phyloP scores from a whole-genome alignment of 2,113 vertebrate genomes.

The Boulengeromyrus knoepffleri region DNA sequence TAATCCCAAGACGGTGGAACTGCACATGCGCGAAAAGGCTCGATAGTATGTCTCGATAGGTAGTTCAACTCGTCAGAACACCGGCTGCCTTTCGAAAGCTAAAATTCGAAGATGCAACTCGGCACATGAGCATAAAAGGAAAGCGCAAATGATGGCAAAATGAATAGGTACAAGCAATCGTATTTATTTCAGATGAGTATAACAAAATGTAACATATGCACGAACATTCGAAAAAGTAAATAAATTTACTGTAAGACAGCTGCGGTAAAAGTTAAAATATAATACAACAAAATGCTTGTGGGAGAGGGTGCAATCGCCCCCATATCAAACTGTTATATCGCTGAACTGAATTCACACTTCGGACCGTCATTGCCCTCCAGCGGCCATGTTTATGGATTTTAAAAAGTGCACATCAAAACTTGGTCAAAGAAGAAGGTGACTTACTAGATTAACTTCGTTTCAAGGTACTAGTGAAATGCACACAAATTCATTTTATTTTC shows the following conservation, averaged over 20 bases:
- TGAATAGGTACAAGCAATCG: slow-evolving; percentile 8
- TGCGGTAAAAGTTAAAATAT: slow-evolving; percentile 1
- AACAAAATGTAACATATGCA: slow-evolving; percentile 25
- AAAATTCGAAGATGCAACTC: background rate
- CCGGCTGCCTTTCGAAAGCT: background rate
- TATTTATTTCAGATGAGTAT: slow-evolving; percentile 18
- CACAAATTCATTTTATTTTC: background rate
- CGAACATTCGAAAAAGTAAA: slow-evolving; percentile 13
- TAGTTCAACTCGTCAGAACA: too few relatives aligned
- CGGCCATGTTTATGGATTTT: background rate
- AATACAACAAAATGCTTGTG: slow-evolving; percentile 11
- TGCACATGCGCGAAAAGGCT: too few relatives aligned
- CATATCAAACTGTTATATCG: background rate
- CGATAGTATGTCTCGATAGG: too few relatives aligned
- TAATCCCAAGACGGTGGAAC: too few relatives aligned
- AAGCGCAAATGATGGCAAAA: slow-evolving; percentile 1
- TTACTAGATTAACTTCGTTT: background rate
- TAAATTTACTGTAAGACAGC: slow-evolving; percentile 12
- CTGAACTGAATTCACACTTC: background rate
- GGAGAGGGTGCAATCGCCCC: background rate
- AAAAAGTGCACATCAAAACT: background rate
- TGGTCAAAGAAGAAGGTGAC: background rate
- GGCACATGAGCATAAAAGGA: background rate
- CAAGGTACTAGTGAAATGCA: slow-evolving; percentile 6
- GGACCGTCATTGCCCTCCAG: background rate